These are phyloP conservation scores for Mustela erminea DNA, from an alignment of 2,797 vertebrate genomes.

Conservation along the genomic window DNA sequence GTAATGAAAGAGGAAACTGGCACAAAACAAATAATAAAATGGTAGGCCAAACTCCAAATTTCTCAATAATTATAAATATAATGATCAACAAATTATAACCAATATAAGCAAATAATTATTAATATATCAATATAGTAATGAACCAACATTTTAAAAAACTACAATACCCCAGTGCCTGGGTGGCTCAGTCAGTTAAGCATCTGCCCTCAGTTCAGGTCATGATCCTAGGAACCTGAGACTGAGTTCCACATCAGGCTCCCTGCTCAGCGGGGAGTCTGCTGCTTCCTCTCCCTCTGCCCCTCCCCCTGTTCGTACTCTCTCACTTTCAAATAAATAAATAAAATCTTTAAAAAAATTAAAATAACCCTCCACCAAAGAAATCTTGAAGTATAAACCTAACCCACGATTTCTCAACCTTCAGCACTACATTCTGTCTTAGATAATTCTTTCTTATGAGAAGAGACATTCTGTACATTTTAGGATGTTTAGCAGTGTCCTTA, in stretches of 20 bases:
- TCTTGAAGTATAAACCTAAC: not conserved
- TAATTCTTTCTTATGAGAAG: not conserved
- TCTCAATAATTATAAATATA: not conserved
- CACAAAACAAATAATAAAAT: constrained; percentile 29
- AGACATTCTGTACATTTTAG: not conserved
- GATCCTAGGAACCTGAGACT: not conserved
- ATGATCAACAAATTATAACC: not conserved
- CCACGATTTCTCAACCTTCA: not conserved
- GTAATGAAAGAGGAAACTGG: not conserved
- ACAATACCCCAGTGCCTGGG: not conserved
- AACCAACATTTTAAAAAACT: not conserved
- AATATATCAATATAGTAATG: not conserved
- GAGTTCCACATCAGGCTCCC: no score
- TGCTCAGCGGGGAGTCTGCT: not conserved
- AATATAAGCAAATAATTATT: not conserved
- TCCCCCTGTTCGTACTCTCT: not conserved
- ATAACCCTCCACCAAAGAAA: not conserved
- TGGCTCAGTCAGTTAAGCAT: not conserved
- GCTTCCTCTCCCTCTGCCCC: not conserved
- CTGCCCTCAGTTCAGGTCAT: not conserved
- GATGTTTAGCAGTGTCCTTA: not conserved
- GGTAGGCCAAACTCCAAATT: not conserved
- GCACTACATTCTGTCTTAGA: not conserved
- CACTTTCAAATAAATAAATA: not conserved
- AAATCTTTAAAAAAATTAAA: not conserved